phyloP scores from a whole-genome alignment of 2,113 vertebrate genomes.

The Coryphaenoides rupestris region DNA sequence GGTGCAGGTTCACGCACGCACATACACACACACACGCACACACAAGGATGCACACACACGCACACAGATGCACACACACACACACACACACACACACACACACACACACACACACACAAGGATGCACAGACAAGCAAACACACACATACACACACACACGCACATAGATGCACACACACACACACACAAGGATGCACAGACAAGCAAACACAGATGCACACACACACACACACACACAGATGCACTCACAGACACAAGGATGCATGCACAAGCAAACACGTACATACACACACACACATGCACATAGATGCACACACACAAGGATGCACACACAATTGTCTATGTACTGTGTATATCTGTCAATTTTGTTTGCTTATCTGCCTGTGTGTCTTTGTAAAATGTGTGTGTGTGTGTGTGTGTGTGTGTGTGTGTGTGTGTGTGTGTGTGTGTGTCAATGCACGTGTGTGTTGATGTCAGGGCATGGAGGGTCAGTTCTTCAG shows the following conservation, averaged over 20 bases:
- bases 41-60: too few species aligned
- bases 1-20: neutral
- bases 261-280: too few species aligned
- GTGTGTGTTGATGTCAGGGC: constrained; percentile 61
- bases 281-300: neutral
- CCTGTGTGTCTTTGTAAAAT: neutral
- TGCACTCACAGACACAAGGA: too few species aligned
- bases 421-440: constrained; percentile 7
- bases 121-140: too few species aligned
- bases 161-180: too few species aligned
- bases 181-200: too few species aligned
- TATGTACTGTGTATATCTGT: neutral
- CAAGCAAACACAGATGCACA: neutral
- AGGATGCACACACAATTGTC: neutral
- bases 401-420: neutral
- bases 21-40: neutral
- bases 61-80: neutral
- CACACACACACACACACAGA: neutral
- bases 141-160: neutral
- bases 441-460: constrained; percentile 5
- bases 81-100: neutral
- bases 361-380: neutral
- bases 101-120: neutral
- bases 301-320: neutral
- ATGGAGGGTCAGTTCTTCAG: constrained; percentile 69